A percentile compares a stretch with the other conserved stretches of the same genome.
Evolutionary conservation across 1,140 invertebrate genomes (phyloP).

Genomic region (Pentalonia nigronervosa): DNA sequence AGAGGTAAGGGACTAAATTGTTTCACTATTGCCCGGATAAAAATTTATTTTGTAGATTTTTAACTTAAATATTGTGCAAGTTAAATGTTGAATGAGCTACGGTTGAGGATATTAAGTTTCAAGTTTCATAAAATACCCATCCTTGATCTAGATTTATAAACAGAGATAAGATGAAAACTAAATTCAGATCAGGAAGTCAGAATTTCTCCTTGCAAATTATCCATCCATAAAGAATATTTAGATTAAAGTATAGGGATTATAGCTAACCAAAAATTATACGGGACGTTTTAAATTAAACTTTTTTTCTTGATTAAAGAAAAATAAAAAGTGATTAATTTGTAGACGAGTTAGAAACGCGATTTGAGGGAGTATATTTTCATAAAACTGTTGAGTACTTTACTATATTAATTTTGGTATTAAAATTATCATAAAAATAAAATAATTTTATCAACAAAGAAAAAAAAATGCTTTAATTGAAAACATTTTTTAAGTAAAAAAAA

Average conservation of each 20-base stretch:
- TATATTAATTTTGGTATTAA: neutral
- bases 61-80: neutral
- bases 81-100: neutral
- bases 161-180: neutral
- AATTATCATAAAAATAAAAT: neutral
- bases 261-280: neutral
- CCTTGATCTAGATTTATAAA: neutral
- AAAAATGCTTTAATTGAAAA: neutral
- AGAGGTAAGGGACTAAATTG: neutral
- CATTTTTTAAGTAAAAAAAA: neutral
- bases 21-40: neutral
- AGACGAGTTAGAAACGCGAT: neutral
- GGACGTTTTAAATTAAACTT: neutral
- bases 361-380: neutral
- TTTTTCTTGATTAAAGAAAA: conserved; percentile 4
- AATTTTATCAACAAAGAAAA: neutral
- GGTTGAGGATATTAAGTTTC: neutral
- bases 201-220: neutral
- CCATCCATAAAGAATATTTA: neutral
- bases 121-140: neutral
- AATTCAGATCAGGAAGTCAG: neutral
- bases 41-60: neutral
- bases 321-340: conserved; percentile 14
- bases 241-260: neutral
- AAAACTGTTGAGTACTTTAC: neutral